Base-by-base conservation (phyloP, 2,888 invertebrate genomes). In the Therioaphis trifolii region DNA sequence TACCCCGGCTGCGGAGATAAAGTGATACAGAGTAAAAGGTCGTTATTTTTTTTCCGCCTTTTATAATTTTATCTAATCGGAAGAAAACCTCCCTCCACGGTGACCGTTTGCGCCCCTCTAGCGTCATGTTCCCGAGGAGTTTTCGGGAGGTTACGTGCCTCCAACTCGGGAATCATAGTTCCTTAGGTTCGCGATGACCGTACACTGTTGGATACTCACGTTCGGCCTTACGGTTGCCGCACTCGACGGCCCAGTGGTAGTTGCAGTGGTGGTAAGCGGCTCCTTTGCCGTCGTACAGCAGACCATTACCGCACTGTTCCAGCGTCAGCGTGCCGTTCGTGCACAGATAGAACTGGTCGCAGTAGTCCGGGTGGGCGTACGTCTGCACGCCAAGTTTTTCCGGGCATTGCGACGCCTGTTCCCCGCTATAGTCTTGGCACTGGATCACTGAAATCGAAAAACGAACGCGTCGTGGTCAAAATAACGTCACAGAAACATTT, bases 191-290 rank as follows among this genome's bases (percentile, higher is more conserved):
- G n/a, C n/a, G n/a, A n/a, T n/a, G n/a, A n/a, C n/a, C n/a, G n/a
- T n/a, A n/a, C n/a, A n/a, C n/a, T n/a, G n/a, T n/a, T n/a, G n/a
- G 15, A 12, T 24, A 90, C 94, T 92, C 90, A 96, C 95, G 89
- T 87, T 96, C 95, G 87, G 93, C 93, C 88, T 94, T 93, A 87
- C 95, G 92, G 82, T 92, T 90, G 75, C 94, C 96, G 88, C 96
- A 97, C 86, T 96, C 92, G 4, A 94, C 96, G 15, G 94, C 96
- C 97, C 97, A 97, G 90, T 95, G 91, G 90, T 96, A 97, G 90
- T 96, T 96, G 91, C 97, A 97, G 90, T 96, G 96, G 89, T 96
- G 93, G 90, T 96, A 94, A 0, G 95, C 94, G 27, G 93, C 93
- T 1, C 96, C 96, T 88, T 95, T 95, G 84, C 96, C 96, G 88